phyloP scores from a whole-genome alignment of 2,888 invertebrate species.

The Trisateles emortualis region DNA sequence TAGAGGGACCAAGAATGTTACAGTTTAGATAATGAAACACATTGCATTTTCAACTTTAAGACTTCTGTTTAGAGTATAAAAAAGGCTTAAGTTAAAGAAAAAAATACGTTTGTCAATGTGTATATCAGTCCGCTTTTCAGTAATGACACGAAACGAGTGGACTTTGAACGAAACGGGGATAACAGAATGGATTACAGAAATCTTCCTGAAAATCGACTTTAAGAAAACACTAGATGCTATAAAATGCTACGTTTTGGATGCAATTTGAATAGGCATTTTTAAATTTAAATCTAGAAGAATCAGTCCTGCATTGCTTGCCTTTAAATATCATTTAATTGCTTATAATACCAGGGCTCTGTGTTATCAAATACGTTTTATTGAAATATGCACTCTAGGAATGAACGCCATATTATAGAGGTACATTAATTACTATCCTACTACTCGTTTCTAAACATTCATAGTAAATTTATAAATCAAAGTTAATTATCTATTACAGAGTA shows the following conservation, averaged over 20 bases:
- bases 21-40: conserved; percentile 27
- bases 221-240: conserved; percentile 52
- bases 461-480: no score
- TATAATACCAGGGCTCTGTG: no score
- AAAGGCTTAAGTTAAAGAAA: conserved; percentile 19
- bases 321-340: no score
- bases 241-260: conserved; percentile 36
- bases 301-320: no score
- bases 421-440: no score
- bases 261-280: conserved; percentile 21
- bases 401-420: no score
- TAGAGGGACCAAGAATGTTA: conserved; percentile 51
- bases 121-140: conserved; percentile 76
- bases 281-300: no score
- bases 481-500: not conserved
- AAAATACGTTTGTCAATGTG: conserved; percentile 55
- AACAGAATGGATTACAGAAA: conserved; percentile 74
- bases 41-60: conserved; percentile 57
- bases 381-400: no score
- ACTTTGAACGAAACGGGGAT: conserved; percentile 76
- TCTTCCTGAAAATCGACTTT: conserved; percentile 59
- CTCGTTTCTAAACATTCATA: no score
- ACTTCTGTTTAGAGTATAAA: conserved; percentile 27
- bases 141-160: conserved; percentile 80
- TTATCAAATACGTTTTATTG: no score